Evolutionary conservation across 2,888 invertebrate genomes (phyloP), one percentile per base, ranked within the genome.

Genomic region (Amphimallon solstitiale): DNA sequence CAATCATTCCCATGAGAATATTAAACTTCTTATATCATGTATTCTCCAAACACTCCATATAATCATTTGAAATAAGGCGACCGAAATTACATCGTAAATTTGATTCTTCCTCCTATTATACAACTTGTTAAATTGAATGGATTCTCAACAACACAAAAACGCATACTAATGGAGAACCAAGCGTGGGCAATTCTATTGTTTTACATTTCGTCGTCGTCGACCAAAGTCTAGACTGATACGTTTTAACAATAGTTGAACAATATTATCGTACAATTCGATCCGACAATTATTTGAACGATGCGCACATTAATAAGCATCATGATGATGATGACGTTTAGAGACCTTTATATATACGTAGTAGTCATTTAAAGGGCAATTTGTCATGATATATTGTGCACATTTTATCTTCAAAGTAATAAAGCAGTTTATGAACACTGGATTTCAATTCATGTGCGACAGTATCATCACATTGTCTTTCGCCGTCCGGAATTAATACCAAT

Each of bases 101-200:
- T 52, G n/a, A 38, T 12, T 19, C 37, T 21, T 54, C 38, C 21
- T 40, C 19, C 38, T 17, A 37, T 38, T 54, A 40, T 40, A 54
- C 38, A 38, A 40, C 21, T 54, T 54, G 54, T 54, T 40, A 21
- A 21, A 21, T 38, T 12, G 19, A 54, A 54, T 23, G 54, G 38
- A 29, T 40, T 54, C 10, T 17, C 19, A 54, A 7, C 17, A 15
- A 54, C 19, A 45, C 40, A 54, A 40, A 54, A 54, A 52, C 12
- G 7, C 9, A 21, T n/a, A 54, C 38, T 54, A 23, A 38, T 40
- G 38, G 34, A 19, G 12, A 54, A 40, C 40, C 54, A 38, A 21
- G 40, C 54, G 54, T 54, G 40, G 54, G 54, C 14, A 54, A 54
- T 54, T 54, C 54, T 54, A 54, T 54, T 54, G 54, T 54, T 40